A percentile compares a stretch with the other conserved stretches of the same genome.
Conservation (phyloP, 2,797 vertebrate genomes). For the Rhynchonycteris naso region DNA sequence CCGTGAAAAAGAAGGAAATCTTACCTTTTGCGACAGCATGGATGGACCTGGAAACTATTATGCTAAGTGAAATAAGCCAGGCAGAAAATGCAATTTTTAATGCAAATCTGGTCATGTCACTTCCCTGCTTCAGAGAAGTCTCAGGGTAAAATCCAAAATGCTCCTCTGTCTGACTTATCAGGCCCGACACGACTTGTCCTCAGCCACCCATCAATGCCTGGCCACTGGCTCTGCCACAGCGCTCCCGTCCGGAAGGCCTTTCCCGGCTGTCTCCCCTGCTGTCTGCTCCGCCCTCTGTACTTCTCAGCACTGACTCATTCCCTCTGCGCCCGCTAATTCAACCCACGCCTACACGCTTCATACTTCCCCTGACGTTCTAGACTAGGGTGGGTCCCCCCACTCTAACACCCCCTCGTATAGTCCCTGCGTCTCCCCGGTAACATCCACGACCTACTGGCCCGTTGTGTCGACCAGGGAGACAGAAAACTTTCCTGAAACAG, state of each 20-base stretch:
- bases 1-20: too few species aligned
- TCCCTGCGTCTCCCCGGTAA: background rate
- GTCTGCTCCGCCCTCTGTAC: background rate
- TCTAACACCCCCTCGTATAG: background rate
- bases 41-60: too few species aligned
- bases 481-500: background rate
- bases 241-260: background rate
- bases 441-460: background rate
- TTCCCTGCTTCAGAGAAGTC: background rate
- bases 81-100: background rate
- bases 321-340: background rate
- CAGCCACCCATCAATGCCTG: background rate
- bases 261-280: background rate
- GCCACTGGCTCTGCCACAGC: background rate
- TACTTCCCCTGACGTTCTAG: background rate
- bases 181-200: background rate
- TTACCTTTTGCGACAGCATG: too few species aligned
- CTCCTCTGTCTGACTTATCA: background rate
- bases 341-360: background rate
- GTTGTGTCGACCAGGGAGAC: background rate
- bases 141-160: conserved; percentile 3
- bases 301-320: background rate
- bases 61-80: too few species aligned
- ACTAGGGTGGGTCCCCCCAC: too few species aligned
- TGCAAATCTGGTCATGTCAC: background rate